Evolutionary conservation across 2,797 vertebrate species (phyloP).

Genomic region (Xenentodon cancila): DNA sequence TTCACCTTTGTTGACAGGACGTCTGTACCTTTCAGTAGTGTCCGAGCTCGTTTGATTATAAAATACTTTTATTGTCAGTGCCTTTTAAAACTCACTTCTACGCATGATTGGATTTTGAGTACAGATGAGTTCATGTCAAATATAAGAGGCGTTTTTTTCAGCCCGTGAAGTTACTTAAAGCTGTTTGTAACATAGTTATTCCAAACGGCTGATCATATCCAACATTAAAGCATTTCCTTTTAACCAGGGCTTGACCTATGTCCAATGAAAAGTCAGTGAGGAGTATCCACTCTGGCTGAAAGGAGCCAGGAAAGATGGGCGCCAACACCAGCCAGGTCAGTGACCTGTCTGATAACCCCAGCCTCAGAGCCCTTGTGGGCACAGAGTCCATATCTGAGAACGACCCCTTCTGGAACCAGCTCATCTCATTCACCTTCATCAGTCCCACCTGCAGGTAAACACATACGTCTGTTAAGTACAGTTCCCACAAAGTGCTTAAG

Average conservation of each 20-base stretch:
- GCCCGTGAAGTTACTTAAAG: too few relatives aligned
- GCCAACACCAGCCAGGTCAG: conserved; percentile 94
- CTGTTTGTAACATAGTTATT: not conserved
- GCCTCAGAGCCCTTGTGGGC: conserved; percentile 89
- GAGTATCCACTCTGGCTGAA: conserved; percentile 60
- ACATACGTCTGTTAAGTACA: not conserved
- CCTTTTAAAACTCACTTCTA: too few relatives aligned
- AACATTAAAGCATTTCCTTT: conserved; percentile 4
- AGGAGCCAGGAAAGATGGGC: conserved; percentile 86
- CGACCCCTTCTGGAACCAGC: conserved; percentile 99
- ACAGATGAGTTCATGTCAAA: too few relatives aligned
- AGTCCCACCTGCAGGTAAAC: conserved; percentile 93
- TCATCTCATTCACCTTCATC: conserved; percentile 95
- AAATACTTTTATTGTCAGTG: too few relatives aligned
- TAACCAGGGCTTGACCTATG: conserved; percentile 46
- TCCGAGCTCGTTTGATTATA: too few relatives aligned
- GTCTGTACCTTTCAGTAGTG: too few relatives aligned
- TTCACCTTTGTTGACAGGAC: too few relatives aligned
- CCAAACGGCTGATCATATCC: not conserved
- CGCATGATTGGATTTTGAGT: too few relatives aligned
- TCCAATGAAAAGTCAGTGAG: conserved; percentile 47
- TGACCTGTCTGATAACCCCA: conserved; percentile 92
- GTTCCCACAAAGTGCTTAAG: too few relatives aligned
- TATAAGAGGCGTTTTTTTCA: too few relatives aligned
- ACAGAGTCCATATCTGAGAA: conserved; percentile 92